Base-by-base conservation (phyloP, 2,888 invertebrate genomes). In the Caenorhabditis sinica region DNA sequence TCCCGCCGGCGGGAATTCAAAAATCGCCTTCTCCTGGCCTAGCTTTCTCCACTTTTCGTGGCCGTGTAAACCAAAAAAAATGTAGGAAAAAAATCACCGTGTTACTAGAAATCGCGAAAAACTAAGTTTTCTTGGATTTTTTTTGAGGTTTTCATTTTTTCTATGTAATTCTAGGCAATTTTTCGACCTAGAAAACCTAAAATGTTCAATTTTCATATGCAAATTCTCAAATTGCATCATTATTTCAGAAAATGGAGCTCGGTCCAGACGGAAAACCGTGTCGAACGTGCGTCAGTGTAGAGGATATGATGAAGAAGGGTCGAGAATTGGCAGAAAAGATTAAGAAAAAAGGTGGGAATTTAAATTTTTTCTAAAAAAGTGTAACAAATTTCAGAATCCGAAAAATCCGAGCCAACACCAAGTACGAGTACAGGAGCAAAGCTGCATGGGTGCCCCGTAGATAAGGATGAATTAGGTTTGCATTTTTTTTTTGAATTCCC, bases 401-500 rank as follows among this genome's bases (percentile, higher is more conserved):
- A 69, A 71, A 25, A 36, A 25, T 40, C 43, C n/a, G 76, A 69
- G 23, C 33, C 66, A 15, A 28, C 58, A 6, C 72, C 71, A 6
- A 72, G 72, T 51, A 72, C 82, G 1, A 61, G 68, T 17, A 51
- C 82, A 8, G 51, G 51, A 40, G 68, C 56, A 17, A 68, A 68
- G 43, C 17, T 60, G 11, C 71, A 80, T 45, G 80, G 75, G 23
- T 95, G 95, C 89, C 95, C 95, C 0, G 90, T 94, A 9, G 95
- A 95, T 89, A 93, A 93, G 74, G 93, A 94, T 86, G 93, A 94
- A 83, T 91, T 95, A 20, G 95, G 89, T 82, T n/a, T n/a, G n/a
- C n/a, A n/a, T n/a, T n/a, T n/a, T n/a, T n/a, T n/a, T n/a, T 49
- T 49, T 49, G 49, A 49, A 49, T 49, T 33, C 33, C 33, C 33